Conservation (phyloP, 2,113 vertebrate genomes). For the Lucifuga dentata region DNA sequence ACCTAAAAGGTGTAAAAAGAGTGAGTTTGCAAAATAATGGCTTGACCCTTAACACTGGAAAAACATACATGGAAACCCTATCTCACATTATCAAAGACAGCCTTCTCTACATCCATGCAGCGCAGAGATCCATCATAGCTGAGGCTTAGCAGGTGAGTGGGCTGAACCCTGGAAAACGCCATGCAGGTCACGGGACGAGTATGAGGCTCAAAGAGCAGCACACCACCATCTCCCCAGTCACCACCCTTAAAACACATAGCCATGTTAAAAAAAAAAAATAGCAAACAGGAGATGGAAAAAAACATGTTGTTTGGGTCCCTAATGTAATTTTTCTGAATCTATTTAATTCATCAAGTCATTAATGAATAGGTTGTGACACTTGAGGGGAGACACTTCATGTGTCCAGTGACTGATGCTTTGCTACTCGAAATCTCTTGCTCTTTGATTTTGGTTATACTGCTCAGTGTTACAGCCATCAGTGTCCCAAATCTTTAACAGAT, state of each 20-base stretch:
- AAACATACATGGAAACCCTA: no score
- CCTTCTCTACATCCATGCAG: conserved; percentile 86
- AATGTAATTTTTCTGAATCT: no score
- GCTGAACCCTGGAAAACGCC: conserved; percentile 84
- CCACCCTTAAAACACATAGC: conserved; percentile 72
- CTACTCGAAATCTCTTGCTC: not conserved
- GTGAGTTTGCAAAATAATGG: not conserved
- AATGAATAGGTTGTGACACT: not conserved
- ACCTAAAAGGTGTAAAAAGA: conserved; percentile 75
- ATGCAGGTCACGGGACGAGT: conserved; percentile 78
- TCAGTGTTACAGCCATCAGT: no score
- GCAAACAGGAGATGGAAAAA: no score
- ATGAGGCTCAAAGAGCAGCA: conserved; percentile 84
- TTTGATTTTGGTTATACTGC: no score
- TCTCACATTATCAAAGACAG: conserved; percentile 89
- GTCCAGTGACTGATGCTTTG: not conserved
- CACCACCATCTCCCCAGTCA: conserved; percentile 75
- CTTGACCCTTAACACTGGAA: no score
- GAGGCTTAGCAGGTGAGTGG: conserved; percentile 87
- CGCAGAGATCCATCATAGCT: conserved; percentile 86
- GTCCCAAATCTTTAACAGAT: no score
- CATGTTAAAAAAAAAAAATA: not conserved
- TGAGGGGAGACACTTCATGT: not conserved
- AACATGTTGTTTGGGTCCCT: no score
- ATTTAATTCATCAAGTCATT: no score